phyloP scores from a whole-genome alignment of 2,797 vertebrate genomes.

The Etheostoma nigrum region DNA sequence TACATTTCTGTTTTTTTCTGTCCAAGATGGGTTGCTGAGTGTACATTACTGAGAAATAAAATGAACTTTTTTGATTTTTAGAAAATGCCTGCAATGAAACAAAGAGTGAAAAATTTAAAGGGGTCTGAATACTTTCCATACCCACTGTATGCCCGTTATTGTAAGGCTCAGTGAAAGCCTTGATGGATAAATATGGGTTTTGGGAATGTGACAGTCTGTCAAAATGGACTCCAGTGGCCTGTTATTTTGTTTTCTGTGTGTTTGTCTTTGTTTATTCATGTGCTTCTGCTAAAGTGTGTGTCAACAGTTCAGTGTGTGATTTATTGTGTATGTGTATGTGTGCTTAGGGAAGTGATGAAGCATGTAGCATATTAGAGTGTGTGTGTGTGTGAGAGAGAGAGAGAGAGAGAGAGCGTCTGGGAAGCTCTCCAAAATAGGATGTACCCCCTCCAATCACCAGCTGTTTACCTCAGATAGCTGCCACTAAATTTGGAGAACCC shows the following conservation, averaged over 20 bases:
- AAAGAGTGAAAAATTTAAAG: too few relatives aligned
- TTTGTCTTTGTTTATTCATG: conserved; percentile 54
- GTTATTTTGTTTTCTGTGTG: conserved; percentile 31
- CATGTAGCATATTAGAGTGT: conserved; percentile 51
- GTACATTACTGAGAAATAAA: too few relatives aligned
- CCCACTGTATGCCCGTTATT: conserved; percentile 20
- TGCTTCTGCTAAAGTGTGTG: conserved; percentile 51
- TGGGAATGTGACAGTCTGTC: conserved; percentile 22
- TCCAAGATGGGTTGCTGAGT: too few relatives aligned
- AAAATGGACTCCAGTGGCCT: conserved; percentile 38
- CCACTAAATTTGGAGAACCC: conserved; percentile 66
- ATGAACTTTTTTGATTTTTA: too few relatives aligned
- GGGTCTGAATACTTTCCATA: too few relatives aligned
- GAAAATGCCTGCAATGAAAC: too few relatives aligned
- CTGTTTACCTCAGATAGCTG: conserved; percentile 80
- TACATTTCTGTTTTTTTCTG: too few relatives aligned
- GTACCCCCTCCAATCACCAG: conserved; percentile 75
- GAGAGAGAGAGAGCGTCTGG: conserved; percentile 28
- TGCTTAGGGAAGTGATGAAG: conserved; percentile 53
- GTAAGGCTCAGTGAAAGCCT: conserved; percentile 1
- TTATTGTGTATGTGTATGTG: conserved; percentile 28
- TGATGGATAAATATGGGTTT: conserved; percentile 42
- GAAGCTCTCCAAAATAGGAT: conserved; percentile 73
- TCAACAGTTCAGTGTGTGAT: conserved; percentile 43
- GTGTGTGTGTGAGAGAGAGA: conserved; percentile 19